A percentile compares a stretch with the other conserved stretches of the same genome.
phyloP scores from a whole-genome alignment of 2,797 vertebrate species.

The Ara ararauna region DNA sequence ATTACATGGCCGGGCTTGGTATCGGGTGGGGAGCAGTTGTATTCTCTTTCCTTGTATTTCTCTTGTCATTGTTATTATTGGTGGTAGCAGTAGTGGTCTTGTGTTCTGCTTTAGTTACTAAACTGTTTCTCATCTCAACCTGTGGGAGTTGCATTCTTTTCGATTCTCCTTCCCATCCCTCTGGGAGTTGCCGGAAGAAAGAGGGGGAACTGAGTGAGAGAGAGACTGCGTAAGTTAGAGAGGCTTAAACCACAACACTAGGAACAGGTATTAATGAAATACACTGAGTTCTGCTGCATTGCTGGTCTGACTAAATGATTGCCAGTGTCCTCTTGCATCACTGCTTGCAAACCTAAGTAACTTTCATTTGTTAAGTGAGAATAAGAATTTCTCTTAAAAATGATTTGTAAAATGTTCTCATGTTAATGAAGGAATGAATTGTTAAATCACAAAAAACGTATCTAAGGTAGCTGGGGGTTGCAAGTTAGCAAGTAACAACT shows the following conservation, averaged over 20 bases:
- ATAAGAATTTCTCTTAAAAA: not conserved
- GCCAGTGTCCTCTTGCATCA: not conserved
- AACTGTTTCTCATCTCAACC: too few species aligned
- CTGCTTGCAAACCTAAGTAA: not conserved
- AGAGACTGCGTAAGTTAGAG: too few species aligned
- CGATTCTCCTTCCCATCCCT: too few species aligned
- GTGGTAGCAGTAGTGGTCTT: too few species aligned
- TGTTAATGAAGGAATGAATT: slow-evolving; percentile 41
- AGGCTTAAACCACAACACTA: not conserved
- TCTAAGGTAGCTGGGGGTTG: not conserved
- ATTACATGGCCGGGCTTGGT: too few species aligned
- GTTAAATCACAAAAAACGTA: not conserved
- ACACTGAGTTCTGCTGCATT: not conserved
- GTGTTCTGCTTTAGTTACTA: too few species aligned
- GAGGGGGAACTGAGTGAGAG: too few species aligned
- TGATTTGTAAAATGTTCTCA: not conserved
- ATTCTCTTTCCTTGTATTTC: too few species aligned
- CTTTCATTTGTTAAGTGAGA: not conserved
- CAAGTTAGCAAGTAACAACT: slow-evolving; percentile 21
- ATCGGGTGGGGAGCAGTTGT: too few species aligned
- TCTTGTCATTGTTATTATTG: too few species aligned
- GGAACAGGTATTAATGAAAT: not conserved
- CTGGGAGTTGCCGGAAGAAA: too few species aligned
- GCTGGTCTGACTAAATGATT: not conserved
- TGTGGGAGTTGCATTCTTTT: too few species aligned